These are phyloP conservation scores for Amphibalanus amphitrite DNA, from an alignment of 1,140 invertebrate species.

Conservation along the genomic window DNA sequence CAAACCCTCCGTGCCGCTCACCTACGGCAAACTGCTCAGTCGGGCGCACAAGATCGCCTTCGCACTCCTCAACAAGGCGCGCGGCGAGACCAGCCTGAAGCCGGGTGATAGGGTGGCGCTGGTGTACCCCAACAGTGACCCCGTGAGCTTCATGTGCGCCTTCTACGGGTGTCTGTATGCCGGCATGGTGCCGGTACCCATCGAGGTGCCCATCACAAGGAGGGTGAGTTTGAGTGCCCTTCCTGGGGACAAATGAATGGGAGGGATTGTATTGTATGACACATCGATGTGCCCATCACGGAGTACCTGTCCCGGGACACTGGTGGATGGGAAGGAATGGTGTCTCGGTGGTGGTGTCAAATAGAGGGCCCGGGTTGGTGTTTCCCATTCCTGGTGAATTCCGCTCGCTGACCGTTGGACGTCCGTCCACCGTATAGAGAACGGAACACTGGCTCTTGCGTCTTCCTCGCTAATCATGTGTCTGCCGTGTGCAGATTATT, in stretches of 20 bases:
- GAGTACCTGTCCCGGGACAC: no score
- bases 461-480: no score
- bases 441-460: no score
- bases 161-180: conserved; percentile 97
- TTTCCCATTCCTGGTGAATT: no score
- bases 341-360: no score
- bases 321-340: no score
- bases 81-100: conserved; percentile 57
- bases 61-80: conserved; percentile 87
- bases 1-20: conserved; percentile 83
- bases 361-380: no score
- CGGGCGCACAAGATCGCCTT: conserved; percentile 94
- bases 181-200: conserved; percentile 92
- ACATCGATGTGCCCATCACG: conserved; percentile 91
- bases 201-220: conserved; percentile 90
- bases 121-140: conserved; percentile 98
- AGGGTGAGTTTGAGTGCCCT: conserved; percentile 15
- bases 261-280: not conserved
- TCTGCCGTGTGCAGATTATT: no score
- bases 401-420: no score
- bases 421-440: no score
- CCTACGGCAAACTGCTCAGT: conserved; percentile 88
- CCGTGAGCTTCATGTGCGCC: conserved; percentile 92
- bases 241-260: not conserved
- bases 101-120: conserved; percentile 87